phyloP scores from a whole-genome alignment of 2,797 vertebrate genomes.

The Apogon talboti region DNA sequence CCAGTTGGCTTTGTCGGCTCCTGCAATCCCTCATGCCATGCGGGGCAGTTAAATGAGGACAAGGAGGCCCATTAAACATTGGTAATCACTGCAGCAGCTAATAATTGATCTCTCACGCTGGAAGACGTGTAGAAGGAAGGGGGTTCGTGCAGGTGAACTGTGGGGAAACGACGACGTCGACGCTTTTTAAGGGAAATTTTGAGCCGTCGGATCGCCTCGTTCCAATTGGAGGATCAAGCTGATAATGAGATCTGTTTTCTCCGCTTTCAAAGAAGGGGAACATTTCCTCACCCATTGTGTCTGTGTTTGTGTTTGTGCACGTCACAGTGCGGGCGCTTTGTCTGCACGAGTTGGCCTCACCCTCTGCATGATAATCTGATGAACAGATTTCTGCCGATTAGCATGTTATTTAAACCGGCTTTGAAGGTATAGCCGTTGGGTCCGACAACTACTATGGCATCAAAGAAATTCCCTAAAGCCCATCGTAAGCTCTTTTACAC shows the following conservation, averaged over 20 bases:
- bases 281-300: slow-evolving; percentile 60
- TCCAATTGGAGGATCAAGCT: slow-evolving; percentile 48
- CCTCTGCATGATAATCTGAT: slow-evolving; percentile 71
- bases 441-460: slow-evolving; percentile 65
- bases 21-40: slow-evolving; percentile 57
- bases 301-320: slow-evolving; percentile 70
- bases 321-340: slow-evolving; percentile 51
- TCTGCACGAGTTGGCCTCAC: slow-evolving; percentile 45
- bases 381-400: slow-evolving; percentile 83
- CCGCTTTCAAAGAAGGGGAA: slow-evolving; percentile 45
- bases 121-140: slow-evolving; percentile 24
- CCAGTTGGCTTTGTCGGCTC: slow-evolving; percentile 68
- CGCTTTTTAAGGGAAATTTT: slow-evolving; percentile 14
- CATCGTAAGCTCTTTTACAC: slow-evolving; percentile 78
- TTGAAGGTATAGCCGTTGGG: slow-evolving; percentile 78
- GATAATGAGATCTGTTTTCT: slow-evolving; percentile 63
- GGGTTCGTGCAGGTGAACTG: slow-evolving; percentile 20
- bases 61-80: slow-evolving; percentile 49
- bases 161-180: neutral
- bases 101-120: slow-evolving; percentile 60
- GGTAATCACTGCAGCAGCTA: slow-evolving; percentile 64
- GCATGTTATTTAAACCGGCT: slow-evolving; percentile 80
- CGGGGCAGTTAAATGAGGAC: slow-evolving; percentile 62
- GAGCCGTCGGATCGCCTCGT: slow-evolving; percentile 3
- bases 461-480: slow-evolving; percentile 76